These are phyloP conservation scores for Tachystola acroxantha DNA, from an alignment of 2,888 invertebrate species.

Conservation along the genomic window DNA sequence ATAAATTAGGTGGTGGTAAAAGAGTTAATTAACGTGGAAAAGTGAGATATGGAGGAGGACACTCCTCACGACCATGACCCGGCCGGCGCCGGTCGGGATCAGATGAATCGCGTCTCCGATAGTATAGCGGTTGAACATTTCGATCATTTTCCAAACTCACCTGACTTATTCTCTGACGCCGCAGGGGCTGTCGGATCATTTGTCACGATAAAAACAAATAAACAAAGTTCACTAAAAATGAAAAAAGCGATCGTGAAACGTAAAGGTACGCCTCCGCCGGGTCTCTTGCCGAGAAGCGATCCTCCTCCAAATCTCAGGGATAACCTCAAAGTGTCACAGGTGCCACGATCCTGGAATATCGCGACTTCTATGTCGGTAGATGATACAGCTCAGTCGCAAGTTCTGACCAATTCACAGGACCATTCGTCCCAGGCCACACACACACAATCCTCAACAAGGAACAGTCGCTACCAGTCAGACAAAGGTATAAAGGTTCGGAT, in stretches of 20 bases:
- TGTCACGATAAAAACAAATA: too few species aligned
- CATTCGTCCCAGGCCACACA: neutral
- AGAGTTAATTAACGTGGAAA: neutral
- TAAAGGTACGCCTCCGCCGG: neutral
- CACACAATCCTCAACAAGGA: too few species aligned
- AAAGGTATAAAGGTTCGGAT: neutral
- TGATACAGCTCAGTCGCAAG: too few species aligned
- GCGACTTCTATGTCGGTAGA: neutral
- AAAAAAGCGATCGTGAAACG: too few species aligned
- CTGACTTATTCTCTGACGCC: neutral
- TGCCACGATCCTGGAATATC: neutral
- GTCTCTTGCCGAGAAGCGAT: neutral
- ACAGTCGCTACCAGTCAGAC: too few species aligned
- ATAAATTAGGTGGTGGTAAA: neutral
- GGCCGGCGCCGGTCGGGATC: neutral
- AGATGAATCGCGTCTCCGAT: too few species aligned
- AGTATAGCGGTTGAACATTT: neutral
- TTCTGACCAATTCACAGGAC: too few species aligned
- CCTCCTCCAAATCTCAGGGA: neutral
- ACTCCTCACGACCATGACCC: neutral
- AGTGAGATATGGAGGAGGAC: neutral
- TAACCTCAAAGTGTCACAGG: too few species aligned
- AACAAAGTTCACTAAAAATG: too few species aligned
- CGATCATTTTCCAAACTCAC: neutral
- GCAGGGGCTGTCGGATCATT: too few species aligned